Percentiles rank a stretch among this genome's conserved stretches.
Conservation (phyloP, 2,113 vertebrate genomes). For the Nothoprocta pentlandii region DNA sequence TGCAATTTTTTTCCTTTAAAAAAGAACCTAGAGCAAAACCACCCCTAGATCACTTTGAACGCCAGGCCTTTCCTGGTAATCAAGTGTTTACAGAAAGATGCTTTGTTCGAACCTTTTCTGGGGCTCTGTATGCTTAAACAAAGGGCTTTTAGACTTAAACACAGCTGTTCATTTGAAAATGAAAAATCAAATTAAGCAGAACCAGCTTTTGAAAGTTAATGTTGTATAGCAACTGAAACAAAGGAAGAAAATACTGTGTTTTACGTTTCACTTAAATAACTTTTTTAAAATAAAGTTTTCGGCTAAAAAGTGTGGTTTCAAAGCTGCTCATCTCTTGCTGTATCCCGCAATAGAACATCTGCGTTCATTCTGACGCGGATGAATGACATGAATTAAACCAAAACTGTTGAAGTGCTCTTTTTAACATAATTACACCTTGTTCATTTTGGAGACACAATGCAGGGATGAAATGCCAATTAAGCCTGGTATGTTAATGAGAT, state of each 20-base stretch:
- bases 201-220: slow-evolving; percentile 81
- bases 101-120: slow-evolving; percentile 79
- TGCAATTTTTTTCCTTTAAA: slow-evolving; percentile 25
- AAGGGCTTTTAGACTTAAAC: slow-evolving; percentile 83
- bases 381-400: slow-evolving; percentile 78
- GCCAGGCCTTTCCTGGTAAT: slow-evolving; percentile 77
- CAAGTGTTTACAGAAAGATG: slow-evolving; percentile 79
- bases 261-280: slow-evolving; percentile 80
- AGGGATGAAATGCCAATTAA: slow-evolving; percentile 84
- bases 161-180: slow-evolving; percentile 85
- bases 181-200: slow-evolving; percentile 83
- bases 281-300: slow-evolving; percentile 79
- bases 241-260: slow-evolving; percentile 78
- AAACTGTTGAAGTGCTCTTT: slow-evolving; percentile 71
- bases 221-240: slow-evolving; percentile 78
- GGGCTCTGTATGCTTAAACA: slow-evolving; percentile 81
- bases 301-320: slow-evolving; percentile 68
- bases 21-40: slow-evolving; percentile 28
- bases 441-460: slow-evolving; percentile 80
- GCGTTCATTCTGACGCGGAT: slow-evolving; percentile 79
- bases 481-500: slow-evolving; percentile 78
- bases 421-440: slow-evolving; percentile 84
- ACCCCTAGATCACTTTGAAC: slow-evolving; percentile 47
- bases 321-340: slow-evolving; percentile 72
- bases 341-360: slow-evolving; percentile 81